Evolutionary conservation across 2,797 vertebrate genomes (phyloP).

Genomic region (Sebastes melanostomus): DNA sequence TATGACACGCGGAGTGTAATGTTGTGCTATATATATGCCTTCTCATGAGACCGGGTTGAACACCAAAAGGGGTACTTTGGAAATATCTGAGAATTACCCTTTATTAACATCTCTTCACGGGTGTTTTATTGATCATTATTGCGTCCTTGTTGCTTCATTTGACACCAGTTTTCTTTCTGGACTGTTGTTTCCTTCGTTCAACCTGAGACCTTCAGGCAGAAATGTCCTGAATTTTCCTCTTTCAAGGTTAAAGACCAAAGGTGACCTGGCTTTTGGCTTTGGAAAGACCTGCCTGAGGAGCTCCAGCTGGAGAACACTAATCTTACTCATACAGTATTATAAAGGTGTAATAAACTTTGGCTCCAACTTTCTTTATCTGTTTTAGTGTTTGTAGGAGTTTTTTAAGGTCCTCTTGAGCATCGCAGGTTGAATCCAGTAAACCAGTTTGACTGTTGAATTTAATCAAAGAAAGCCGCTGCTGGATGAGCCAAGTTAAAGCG

Average conservation of each 20-base stretch:
- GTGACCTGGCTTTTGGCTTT: slow-evolving; percentile 15
- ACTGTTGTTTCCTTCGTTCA: slow-evolving; percentile 3
- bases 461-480: slow-evolving; percentile 18
- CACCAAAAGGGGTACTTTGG: not conserved
- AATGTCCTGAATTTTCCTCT: slow-evolving; percentile 10
- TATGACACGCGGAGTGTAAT: too few species aligned
- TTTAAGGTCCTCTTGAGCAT: not conserved
- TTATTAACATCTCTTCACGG: not conserved
- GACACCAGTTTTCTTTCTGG: not conserved
- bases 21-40: too few species aligned
- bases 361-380: not conserved
- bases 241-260: slow-evolving; percentile 34
- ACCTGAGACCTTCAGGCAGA: slow-evolving; percentile 3
- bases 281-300: slow-evolving; percentile 16
- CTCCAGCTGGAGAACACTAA: slow-evolving; percentile 13
- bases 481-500: slow-evolving; percentile 12
- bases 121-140: not conserved
- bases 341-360: not conserved
- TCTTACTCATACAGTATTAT: not conserved
- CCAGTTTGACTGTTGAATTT: not conserved
- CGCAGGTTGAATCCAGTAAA: not conserved
- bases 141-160: not conserved
- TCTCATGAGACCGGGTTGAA: too few species aligned
- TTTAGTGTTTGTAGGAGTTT: not conserved
- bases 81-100: not conserved